Evolutionary conservation across 2,888 invertebrate species (phyloP), one percentile per base, ranked within the genome.

Genomic region (Iselma pallidipennis): DNA sequence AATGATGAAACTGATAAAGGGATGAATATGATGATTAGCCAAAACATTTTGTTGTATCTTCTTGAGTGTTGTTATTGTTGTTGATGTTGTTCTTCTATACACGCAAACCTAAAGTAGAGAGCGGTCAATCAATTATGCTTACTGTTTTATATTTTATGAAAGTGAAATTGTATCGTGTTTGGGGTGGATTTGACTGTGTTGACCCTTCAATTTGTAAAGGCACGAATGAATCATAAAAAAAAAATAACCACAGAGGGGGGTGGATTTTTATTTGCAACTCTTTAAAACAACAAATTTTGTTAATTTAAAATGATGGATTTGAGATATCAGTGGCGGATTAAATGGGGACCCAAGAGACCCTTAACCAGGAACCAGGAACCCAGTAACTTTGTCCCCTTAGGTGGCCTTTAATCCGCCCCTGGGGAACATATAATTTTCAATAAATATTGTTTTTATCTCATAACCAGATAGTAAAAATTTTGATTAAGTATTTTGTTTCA

Each of bases 1-100:
- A 91, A 89, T 76, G 91, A 89, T 71, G 70, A 67, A 31, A 74
- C 75, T 54, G 71, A 61, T 51, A 70, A 59, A 9, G 69, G 63
- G 53, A 71, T 71, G 67, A 66, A 74, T 56, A 76, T 64, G 62
- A 77, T 66, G 48, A 74, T 61, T 60, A 74, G 69, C 67, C 73
- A 74, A 23, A 23, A 45, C 45, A 45, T 45, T 31, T 10, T 29
- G 9, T 29, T 31, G n/a, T 1, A n/a, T 16, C 28, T 19, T 51
- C 10, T n/a, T 51, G 25, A 19, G 12, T 12, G 14, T 49, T 49
- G 16, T 49, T 0, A 2, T 25, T 25, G 9, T 14, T 49, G 9
- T 19, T 5, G 16, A 14, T 49, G 19, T 49, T n/a, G 5, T 16
- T 64, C 66, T 61, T 63, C 57, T 28, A 1, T 29, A 57, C 69